Percentiles rank a stretch among this genome's conserved stretches.
Evolutionary conservation across 2,797 vertebrate species (phyloP).

Genomic region (Hydrophis major): DNA sequence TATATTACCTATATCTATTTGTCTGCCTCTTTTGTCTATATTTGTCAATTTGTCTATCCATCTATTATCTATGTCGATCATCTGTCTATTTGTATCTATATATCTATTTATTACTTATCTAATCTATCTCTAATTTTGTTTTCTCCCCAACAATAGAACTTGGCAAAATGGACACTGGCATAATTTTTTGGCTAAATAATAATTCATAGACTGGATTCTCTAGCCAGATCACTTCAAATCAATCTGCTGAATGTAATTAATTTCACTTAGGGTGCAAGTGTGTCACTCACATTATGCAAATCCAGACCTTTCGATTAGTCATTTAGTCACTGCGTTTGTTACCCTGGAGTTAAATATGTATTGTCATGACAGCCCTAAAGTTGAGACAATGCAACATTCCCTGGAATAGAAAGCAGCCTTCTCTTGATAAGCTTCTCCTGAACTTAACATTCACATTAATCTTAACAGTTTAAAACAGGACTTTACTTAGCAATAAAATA

Average conservation of each 20-base stretch:
- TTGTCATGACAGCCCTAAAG: neutral
- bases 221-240: neutral
- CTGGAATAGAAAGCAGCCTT: neutral
- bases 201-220: neutral
- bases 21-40: too few relatives aligned
- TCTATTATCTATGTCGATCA: too few relatives aligned
- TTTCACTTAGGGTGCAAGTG: neutral
- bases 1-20: too few relatives aligned
- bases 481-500: neutral
- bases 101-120: too few relatives aligned
- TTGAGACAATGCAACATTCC: neutral
- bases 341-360: neutral
- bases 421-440: neutral
- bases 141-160: neutral
- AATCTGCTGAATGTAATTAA: neutral
- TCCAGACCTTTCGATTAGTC: neutral
- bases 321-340: neutral
- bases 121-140: neutral
- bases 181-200: neutral
- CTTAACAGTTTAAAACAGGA: neutral
- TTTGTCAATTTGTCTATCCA: too few relatives aligned
- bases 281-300: neutral
- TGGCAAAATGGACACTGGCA: neutral
- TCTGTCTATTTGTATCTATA: too few relatives aligned
- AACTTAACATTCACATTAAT: neutral